A percentile compares a stretch with the other conserved stretches of the same genome.
phyloP scores from a whole-genome alignment of 2,113 vertebrate genomes.

The Gyps fulvus region DNA sequence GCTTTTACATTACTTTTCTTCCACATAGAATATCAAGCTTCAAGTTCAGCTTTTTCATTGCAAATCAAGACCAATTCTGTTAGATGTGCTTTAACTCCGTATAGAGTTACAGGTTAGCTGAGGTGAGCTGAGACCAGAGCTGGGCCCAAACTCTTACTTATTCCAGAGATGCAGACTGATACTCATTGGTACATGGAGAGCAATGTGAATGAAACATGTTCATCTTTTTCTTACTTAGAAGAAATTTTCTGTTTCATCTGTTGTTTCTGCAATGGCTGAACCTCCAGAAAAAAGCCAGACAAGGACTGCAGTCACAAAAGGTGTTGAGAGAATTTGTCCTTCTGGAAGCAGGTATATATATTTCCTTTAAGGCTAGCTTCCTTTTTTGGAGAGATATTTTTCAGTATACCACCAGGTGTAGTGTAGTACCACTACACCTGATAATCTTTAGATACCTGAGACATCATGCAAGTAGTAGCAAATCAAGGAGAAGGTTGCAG shows the following conservation, averaged over 20 bases:
- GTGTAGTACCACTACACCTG: not conserved
- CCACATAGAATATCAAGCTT: not conserved
- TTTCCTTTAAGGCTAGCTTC: not conserved
- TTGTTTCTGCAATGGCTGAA: slow-evolving; percentile 11
- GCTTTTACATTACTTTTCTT: not conserved
- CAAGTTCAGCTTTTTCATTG: not conserved
- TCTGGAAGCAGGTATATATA: slow-evolving; percentile 82
- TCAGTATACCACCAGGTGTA: not conserved
- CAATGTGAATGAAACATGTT: not conserved
- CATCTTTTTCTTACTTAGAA: slow-evolving; percentile 18
- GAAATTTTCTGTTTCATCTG: not conserved
- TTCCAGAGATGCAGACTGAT: not conserved
- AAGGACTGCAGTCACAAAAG: slow-evolving; percentile 65
- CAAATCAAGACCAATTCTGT: not conserved
- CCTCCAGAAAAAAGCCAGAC: slow-evolving; percentile 36
- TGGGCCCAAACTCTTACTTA: not conserved
- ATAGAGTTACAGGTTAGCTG: not conserved
- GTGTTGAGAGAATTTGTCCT: slow-evolving; percentile 77
- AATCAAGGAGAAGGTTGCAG: not conserved
- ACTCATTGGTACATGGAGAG: not conserved
- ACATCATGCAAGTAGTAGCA: not conserved
- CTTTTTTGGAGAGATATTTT: not conserved
- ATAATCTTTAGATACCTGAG: not conserved
- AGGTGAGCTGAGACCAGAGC: not conserved
- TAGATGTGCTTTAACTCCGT: not conserved